Evolutionary conservation across 2,888 invertebrate species (phyloP), one percentile per base, ranked within the genome.

Genomic region (Gibbula magus): DNA sequence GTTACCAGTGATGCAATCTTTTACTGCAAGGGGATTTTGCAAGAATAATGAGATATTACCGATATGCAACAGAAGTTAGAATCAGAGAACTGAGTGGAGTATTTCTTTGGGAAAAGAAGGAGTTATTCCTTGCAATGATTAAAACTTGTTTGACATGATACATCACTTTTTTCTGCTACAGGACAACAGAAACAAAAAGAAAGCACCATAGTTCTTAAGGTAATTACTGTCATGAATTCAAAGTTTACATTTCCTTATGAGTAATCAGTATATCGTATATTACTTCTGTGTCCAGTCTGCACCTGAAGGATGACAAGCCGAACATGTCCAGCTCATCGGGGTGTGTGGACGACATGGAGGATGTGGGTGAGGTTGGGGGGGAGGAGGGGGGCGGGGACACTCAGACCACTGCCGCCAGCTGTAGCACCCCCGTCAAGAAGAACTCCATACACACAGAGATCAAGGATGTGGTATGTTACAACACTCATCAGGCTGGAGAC

Each of bases 361-460:
- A 20, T 70, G 35, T 32, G 39, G 35, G 70, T 13, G 70, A 70
- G 20, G 35, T 70, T 13, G 18, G 20, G 5, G 25, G 16, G 70
- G 70, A 35, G 25, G 56, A 56, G 22, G 39, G 20, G 22, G 20
- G 10, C 10, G 70, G 18, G 10, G 29, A 16, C 2, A 32, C 45
- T n/a, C 45, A 35, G 32, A 4, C 20, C 18, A 18, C 39, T 25
- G 35, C 35, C 3, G 45, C 39, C 20, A n/a, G n/a, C n/a, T 18
- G 35, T 20, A 70, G 70, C 13, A 45, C 39, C 4, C 45, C 70
- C 20, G 70, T 70, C 45, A 35, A 70, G 22, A 29, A 70, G 35
- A 70, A 29, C 18, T 70, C 70, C n/a, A 70, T 83, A 45, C 61
- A 79, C 35, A 81, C 75, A 35, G 83, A 83, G 70, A 78, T 83